Conservation (phyloP, 1,140 invertebrate genomes). For the Aphaenogaster rudis region DNA sequence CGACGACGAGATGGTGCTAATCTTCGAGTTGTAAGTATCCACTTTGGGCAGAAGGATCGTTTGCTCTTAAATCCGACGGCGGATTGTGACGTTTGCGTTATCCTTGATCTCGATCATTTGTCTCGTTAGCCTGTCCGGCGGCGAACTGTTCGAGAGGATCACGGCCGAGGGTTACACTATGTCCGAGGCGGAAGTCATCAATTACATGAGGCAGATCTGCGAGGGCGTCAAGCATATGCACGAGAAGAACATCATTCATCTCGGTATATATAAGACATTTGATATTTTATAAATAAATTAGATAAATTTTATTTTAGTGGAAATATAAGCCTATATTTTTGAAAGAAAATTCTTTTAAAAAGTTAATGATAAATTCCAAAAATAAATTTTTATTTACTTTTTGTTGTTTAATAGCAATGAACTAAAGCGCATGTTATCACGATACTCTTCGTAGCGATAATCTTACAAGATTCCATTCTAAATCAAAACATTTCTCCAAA, state of each 20-base stretch:
- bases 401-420: not conserved
- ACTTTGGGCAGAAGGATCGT: not conserved
- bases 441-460: too few relatives aligned
- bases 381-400: not conserved
- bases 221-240: slow-evolving; percentile 99
- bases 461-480: too few relatives aligned
- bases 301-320: not conserved
- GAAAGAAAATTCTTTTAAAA: not conserved
- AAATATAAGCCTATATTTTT: not conserved
- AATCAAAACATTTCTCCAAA: not conserved
- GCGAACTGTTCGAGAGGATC: slow-evolving; percentile 99
- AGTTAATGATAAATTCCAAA: not conserved
- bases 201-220: slow-evolving; percentile 99
- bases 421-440: not conserved
- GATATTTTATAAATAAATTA: not conserved
- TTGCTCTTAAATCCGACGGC: not conserved
- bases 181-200: slow-evolving; percentile 99
- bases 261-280: slow-evolving; percentile 88
- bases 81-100: slow-evolving; percentile 1
- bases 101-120: slow-evolving; percentile 45
- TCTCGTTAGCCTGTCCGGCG: slow-evolving; percentile 95
- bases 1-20: slow-evolving; percentile 99
- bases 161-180: slow-evolving; percentile 99
- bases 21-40: slow-evolving; percentile 98
- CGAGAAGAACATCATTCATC: slow-evolving; percentile 99